Evolutionary conservation across 30 jellyfish, hydroid and myxozoan genomes (phyloP).

Genomic region (Clytia hemisphaerica): DNA sequence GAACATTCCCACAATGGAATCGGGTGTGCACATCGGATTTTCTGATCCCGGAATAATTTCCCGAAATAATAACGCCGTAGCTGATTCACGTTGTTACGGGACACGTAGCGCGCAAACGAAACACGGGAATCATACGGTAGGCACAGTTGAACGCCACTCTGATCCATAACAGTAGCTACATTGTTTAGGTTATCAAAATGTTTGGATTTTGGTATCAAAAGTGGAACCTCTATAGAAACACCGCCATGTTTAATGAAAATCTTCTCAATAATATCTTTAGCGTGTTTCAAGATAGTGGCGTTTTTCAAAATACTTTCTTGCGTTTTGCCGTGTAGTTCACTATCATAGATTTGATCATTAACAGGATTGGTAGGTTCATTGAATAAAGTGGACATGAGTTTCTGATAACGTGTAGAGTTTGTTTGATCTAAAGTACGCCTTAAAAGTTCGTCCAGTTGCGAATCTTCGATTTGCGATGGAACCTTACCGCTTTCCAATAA

Average conservation of each 20-base stretch:
- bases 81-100: constrained; percentile 51
- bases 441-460: constrained; percentile 72
- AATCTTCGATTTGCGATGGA: constrained; percentile 83
- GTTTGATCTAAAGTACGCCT: constrained; percentile 69
- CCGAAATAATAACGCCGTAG: constrained; percentile 60
- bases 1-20: constrained; percentile 75
- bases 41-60: constrained; percentile 52
- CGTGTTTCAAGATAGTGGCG: constrained; percentile 55
- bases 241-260: constrained; percentile 74
- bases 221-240: constrained; percentile 45
- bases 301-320: constrained; percentile 33
- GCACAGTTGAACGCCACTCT: constrained; percentile 62
- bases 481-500: constrained; percentile 79
- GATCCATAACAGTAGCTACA: constrained; percentile 68
- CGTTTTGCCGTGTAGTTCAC: constrained; percentile 44
- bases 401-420: constrained; percentile 69
- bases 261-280: constrained; percentile 34
- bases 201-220: constrained; percentile 65
- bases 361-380: constrained; percentile 66
- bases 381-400: constrained; percentile 68
- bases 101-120: constrained; percentile 68
- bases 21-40: constrained; percentile 75
- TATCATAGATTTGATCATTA: constrained; percentile 67
- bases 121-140: constrained; percentile 89
- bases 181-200: constrained; percentile 38